A percentile compares a stretch with the other conserved stretches of the same genome.
phyloP scores from a whole-genome alignment of 1,140 invertebrate genomes.

The Prorops nasuta region DNA sequence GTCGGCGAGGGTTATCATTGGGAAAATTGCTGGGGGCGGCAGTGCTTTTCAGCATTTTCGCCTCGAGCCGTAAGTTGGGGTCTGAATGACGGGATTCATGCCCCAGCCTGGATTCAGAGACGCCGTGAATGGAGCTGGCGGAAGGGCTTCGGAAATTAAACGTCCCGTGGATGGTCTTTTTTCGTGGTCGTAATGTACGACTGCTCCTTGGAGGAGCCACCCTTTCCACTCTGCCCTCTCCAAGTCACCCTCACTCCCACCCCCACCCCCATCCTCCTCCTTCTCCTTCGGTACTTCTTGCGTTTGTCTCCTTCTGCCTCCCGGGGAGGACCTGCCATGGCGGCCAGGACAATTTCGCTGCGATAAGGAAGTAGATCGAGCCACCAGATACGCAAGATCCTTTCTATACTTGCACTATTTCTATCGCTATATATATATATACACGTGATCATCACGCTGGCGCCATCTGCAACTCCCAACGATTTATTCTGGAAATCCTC shows the following conservation, averaged over 20 bases:
- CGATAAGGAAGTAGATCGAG: conserved; percentile 47
- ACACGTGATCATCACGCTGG: background rate
- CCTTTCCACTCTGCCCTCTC: background rate
- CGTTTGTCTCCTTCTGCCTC: conserved; percentile 3
- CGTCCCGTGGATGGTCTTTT: conserved; percentile 51
- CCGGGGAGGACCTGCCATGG: conserved; percentile 27
- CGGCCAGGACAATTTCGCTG: conserved; percentile 41
- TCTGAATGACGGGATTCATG: conserved; percentile 51
- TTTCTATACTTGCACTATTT: background rate
- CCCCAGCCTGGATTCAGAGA: conserved; percentile 28
- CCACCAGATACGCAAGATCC: conserved; percentile 31
- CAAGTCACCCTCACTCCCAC: conserved; percentile 16
- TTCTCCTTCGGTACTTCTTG: conserved; percentile 4
- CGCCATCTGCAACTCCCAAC: too few relatives aligned
- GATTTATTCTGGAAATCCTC: too few relatives aligned
- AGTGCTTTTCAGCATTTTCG: conserved; percentile 31
- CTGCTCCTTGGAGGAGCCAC: conserved; percentile 34
- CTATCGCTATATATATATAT: background rate
- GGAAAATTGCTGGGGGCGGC: conserved; percentile 21
- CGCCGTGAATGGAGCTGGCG: conserved; percentile 51
- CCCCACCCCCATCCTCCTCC: conserved; percentile 15
- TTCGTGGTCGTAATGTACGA: conserved; percentile 50
- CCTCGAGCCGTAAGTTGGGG: conserved; percentile 40
- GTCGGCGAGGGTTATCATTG: too few relatives aligned
- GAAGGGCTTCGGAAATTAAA: conserved; percentile 58